Base-by-base conservation (phyloP, 2,888 invertebrate genomes). In the Brachypalpus laphriformis region DNA sequence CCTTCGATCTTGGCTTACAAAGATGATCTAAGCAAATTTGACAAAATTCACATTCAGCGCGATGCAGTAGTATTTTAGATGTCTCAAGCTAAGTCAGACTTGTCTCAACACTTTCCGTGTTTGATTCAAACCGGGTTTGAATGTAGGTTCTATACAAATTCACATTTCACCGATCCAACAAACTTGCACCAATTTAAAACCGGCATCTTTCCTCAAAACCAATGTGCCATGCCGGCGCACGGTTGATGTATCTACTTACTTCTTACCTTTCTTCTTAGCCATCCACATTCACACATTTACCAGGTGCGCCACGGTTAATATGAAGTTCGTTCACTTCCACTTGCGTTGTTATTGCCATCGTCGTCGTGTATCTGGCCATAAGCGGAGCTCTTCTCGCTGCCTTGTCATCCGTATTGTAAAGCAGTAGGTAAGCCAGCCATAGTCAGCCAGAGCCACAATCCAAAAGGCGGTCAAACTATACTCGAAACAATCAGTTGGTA, bases 401-500 rank as follows among this genome's bases (percentile, higher is more conserved):
- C 74, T 75, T 71, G 75, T 85, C 80, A 85, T 85, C 75, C 65
- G 81, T 80, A 63, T 80, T 85, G 57, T 81, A 40, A 85, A 85
- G 85, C 81, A 75, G 49, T 75, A 81, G 83, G 80, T 85, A 85
- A 65, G 70, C 54, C 68, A 80, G 70, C 51, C 61, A 31, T 25
- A n/a, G n/a, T n/a, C n/a, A n/a, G n/a, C n/a, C n/a, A n/a, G 3
- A 78, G 57, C 31, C 40, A 49, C 47, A 47, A 51, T 75, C 90
- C 90, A 89, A 90, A 90, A 90, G 88, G 90, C 88, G 88, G 89
- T 88, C 89, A 89, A 88, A 88, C 81, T 85, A 87, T 88, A 88
- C 82, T 87, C 89, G 88, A 87, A 89, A 89, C 88, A 89, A 88
- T 91, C 91, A 91, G 91, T 91, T 90, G 89, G 89, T 89, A 88